phyloP scores from a whole-genome alignment of 2,113 vertebrate species.

The Micronisus gabar region DNA sequence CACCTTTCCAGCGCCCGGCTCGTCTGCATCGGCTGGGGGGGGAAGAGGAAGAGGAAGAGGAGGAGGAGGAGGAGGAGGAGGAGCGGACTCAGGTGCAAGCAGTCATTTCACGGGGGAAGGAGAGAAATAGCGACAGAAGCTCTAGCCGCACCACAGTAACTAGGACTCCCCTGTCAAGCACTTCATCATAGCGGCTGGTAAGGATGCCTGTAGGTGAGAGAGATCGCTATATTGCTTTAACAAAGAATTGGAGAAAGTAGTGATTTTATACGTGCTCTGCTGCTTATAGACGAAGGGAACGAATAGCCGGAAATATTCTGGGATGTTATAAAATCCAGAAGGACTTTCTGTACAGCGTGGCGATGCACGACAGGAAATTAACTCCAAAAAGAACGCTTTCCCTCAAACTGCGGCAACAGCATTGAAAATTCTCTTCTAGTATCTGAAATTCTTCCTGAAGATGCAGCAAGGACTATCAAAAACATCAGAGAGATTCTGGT shows the following conservation, averaged over 20 bases:
- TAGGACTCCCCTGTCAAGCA: conserved; percentile 37
- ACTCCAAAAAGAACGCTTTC: conserved; percentile 71
- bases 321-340: conserved; percentile 52
- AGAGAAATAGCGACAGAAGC: conserved; percentile 67
- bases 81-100: conserved; percentile 84
- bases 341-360: conserved; percentile 50
- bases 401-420: conserved; percentile 58
- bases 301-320: conserved; percentile 29
- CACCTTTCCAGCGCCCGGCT: too few species aligned
- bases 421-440: conserved; percentile 6
- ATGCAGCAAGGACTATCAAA: conserved; percentile 46
- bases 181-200: conserved; percentile 28
- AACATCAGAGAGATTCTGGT: conserved; percentile 36
- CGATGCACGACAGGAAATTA: conserved; percentile 46
- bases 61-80: conserved; percentile 52
- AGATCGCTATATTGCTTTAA: conserved; percentile 22
- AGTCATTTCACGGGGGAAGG: conserved; percentile 54
- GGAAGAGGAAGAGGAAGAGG: conserved; percentile 32
- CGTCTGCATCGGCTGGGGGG: background rate
- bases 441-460: conserved; percentile 62
- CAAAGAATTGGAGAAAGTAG: background rate
- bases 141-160: conserved; percentile 45
- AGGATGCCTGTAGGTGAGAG: conserved; percentile 67
- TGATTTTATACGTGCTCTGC: background rate
- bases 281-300: background rate